Percentiles rank a stretch among this genome's conserved stretches.
Evolutionary conservation across 2,113 vertebrate genomes (phyloP).

Genomic region (Pachyramphus minor): DNA sequence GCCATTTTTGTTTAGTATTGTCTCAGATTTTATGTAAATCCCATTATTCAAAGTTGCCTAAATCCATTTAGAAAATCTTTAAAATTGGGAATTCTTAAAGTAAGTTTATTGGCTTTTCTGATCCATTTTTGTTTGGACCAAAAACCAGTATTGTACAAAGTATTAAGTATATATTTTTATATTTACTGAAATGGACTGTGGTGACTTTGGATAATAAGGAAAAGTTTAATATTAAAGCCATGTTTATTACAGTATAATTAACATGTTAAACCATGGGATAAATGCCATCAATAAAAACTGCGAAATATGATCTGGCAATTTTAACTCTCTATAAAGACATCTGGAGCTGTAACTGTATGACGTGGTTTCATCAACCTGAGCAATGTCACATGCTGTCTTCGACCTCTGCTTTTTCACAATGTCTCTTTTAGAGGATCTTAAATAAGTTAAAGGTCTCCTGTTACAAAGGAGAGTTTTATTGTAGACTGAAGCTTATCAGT

Average conservation of each 20-base stretch:
- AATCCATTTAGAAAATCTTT: slow-evolving; percentile 99
- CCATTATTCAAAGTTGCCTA: slow-evolving; percentile 99
- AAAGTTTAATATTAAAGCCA: slow-evolving; percentile 99
- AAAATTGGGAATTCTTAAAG: slow-evolving; percentile 99
- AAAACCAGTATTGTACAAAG: slow-evolving; percentile 99
- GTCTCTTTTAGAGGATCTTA: neutral
- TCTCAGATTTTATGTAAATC: slow-evolving; percentile 99
- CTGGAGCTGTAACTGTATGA: neutral
- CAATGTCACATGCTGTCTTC: accelerated
- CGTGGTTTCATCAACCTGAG: accelerated
- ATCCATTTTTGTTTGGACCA: slow-evolving; percentile 99
- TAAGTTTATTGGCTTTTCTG: slow-evolving; percentile 99
- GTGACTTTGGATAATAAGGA: slow-evolving; percentile 99
- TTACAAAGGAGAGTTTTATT: neutral
- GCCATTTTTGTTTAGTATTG: slow-evolving; percentile 90
- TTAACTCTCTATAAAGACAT: neutral
- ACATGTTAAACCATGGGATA: slow-evolving; percentile 98
- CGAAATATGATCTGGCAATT: slow-evolving; percentile 71
- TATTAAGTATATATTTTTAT: slow-evolving; percentile 99
- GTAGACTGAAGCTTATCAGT: neutral
- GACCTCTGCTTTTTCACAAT: neutral
- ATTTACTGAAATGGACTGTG: slow-evolving; percentile 99
- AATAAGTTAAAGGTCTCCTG: neutral
- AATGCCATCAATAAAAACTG: slow-evolving; percentile 99
- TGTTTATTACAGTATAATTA: slow-evolving; percentile 99